Percentiles rank a stretch among this genome's conserved stretches.
Evolutionary conservation across 2,888 invertebrate species (phyloP).

Genomic region (Tinea semifulvella): DNA sequence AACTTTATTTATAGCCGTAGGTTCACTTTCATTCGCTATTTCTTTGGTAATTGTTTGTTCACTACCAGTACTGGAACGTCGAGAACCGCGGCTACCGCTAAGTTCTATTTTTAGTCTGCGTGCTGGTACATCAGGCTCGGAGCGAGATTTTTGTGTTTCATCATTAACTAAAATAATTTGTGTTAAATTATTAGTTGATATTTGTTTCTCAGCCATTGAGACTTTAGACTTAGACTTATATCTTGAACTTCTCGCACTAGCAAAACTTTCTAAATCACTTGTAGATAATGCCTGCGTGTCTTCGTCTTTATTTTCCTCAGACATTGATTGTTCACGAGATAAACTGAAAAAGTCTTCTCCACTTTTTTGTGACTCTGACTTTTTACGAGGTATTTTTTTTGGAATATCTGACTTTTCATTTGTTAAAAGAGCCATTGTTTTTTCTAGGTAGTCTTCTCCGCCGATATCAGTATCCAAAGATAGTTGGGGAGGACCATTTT

Average conservation of each 20-base stretch:
- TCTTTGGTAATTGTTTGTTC: constrained; percentile 54
- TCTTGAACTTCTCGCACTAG: constrained; percentile 71
- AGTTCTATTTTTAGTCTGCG: constrained; percentile 38
- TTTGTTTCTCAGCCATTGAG: constrained; percentile 34
- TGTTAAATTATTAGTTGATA: constrained; percentile 29
- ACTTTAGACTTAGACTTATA: constrained; percentile 40
- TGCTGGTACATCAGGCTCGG: constrained; percentile 24
- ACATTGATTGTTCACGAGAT: constrained; percentile 67
- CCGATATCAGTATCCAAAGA: constrained; percentile 62
- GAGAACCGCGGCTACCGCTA: constrained; percentile 51
- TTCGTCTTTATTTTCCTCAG: constrained; percentile 65
- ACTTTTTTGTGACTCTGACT: constrained; percentile 70
- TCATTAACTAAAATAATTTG: no score
- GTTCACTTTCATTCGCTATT: constrained; percentile 25
- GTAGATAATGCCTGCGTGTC: constrained; percentile 66
- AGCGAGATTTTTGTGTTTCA: constrained; percentile 27
- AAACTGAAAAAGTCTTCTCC: constrained; percentile 73
- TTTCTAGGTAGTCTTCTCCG: constrained; percentile 65
- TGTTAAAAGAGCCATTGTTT: constrained; percentile 47
- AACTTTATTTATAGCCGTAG: not conserved
- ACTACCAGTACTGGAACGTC: constrained; percentile 49
- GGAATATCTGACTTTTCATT: constrained; percentile 66
- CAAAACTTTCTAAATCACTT: constrained; percentile 72
- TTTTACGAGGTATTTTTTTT: constrained; percentile 69
- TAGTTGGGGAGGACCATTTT: constrained; percentile 57